Conservation (phyloP, 2,113 vertebrate genomes). For the Hippotragus niger region DNA sequence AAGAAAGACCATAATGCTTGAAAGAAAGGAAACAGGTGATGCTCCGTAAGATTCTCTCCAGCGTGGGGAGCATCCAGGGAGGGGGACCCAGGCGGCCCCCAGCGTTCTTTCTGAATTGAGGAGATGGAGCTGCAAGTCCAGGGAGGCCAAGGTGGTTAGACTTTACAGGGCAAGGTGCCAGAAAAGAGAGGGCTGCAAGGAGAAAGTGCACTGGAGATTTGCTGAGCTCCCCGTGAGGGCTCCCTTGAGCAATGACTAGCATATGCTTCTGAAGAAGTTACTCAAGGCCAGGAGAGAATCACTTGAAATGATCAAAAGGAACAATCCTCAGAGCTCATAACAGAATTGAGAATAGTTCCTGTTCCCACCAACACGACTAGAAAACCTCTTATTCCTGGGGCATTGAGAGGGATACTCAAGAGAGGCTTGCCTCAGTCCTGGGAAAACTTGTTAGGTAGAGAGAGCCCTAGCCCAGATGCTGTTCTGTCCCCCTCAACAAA, state of each 20-base stretch:
- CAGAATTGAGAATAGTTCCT: background rate
- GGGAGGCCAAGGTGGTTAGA: background rate
- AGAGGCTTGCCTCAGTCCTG: background rate
- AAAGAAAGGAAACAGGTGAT: background rate
- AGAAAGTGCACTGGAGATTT: fast-evolving
- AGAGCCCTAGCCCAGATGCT: background rate
- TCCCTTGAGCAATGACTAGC: background rate
- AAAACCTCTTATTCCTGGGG: background rate
- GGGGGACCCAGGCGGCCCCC: background rate
- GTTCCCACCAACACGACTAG: background rate
- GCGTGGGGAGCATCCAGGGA: background rate
- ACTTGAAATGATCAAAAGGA: background rate
- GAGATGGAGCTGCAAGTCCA: background rate
- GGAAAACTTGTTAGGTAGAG: background rate
- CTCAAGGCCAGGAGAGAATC: background rate
- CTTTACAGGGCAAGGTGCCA: background rate
- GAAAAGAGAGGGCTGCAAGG: background rate
- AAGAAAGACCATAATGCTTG: background rate
- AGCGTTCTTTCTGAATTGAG: background rate
- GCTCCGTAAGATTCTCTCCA: background rate
- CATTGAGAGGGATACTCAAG: background rate
- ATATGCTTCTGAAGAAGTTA: background rate
- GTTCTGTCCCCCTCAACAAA: background rate
- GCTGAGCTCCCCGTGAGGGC: too few species aligned
- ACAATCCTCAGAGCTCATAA: background rate